These are phyloP conservation scores for Papilio aristodemus DNA, from an alignment of 1,140 invertebrate species.

Conservation along the genomic window DNA sequence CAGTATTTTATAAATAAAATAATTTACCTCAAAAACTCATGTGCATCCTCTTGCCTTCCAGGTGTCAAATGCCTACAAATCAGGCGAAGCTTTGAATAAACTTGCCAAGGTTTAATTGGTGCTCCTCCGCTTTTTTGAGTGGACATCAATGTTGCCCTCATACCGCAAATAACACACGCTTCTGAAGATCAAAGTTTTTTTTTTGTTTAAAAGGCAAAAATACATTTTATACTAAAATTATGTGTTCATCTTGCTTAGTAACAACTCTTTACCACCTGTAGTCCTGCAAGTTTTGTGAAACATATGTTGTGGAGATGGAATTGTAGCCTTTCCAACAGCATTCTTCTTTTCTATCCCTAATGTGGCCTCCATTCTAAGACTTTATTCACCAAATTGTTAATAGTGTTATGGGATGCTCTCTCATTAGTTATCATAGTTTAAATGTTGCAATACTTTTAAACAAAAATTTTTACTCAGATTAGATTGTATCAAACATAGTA, in stretches of 20 bases:
- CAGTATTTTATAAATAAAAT: too few species aligned
- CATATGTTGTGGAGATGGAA: too few species aligned
- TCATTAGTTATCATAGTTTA: neutral
- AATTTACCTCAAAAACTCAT: constrained; percentile 88
- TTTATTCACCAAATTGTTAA: too few species aligned
- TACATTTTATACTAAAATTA: too few species aligned
- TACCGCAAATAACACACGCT: constrained; percentile 91
- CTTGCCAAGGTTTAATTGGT: constrained; percentile 87
- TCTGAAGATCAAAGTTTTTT: constrained; percentile 56
- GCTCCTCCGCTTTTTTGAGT: constrained; percentile 85
- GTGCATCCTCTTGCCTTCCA: constrained; percentile 97
- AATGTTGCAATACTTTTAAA: neutral
- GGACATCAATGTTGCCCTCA: constrained; percentile 86
- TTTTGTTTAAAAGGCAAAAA: too few species aligned
- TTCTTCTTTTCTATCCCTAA: too few species aligned
- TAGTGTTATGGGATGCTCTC: too few species aligned
- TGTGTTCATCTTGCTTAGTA: too few species aligned
- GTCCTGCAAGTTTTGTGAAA: too few species aligned
- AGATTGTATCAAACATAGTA: neutral
- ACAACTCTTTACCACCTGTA: too few species aligned
- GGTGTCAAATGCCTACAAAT: constrained; percentile 95
- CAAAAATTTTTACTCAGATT: neutral
- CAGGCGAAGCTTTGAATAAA: constrained; percentile 84
- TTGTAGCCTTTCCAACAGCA: too few species aligned
- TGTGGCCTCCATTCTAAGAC: too few species aligned